Base-by-base conservation (phyloP, 2,888 invertebrate genomes). In the Drosophila emarginata region DNA sequence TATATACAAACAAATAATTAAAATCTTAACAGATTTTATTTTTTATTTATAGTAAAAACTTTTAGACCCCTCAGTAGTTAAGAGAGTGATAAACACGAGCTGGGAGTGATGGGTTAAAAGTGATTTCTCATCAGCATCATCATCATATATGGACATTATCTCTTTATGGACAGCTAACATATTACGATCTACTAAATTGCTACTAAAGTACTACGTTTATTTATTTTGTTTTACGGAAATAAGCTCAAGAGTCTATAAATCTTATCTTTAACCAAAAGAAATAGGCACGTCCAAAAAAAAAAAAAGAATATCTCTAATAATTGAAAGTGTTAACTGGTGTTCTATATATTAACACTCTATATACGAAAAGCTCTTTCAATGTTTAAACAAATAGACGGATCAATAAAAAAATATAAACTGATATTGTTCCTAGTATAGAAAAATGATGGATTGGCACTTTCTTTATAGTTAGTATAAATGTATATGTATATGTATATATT, bases 91-190 rank as follows among this genome's bases (percentile, higher is more conserved):
- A 45, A 23, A 52, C 23, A 15, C n/a, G 39, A 0, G 6, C 6
- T 26, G 26, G 37, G 61, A 9, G 1, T 32, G 23, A 23, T n/a
- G 32, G 51, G 70, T 62, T 70, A 21, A 14, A 54, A 50, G n/a
- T 9, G 15, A 45, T 45, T 45, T 45, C 14, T 45, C 45, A 32
- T 32, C 1, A 32, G 1, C 9, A 32, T 21, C 3, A 45, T 45
- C 45, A 45, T 45, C 5, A 26, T 26, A 26, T 26, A 6, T 4
- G 6, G 40, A 45, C 45, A 37, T 61, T 60, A 61, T 61, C 61
- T 9, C 50, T 1, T 61, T 12, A 28, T 11, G 15, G 37, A 15
- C 54, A 54, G 26, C 9, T 32, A 39, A 40, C 36, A 23, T 26
- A 52, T 69, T 56, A 69, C 52, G 18, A 11, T 12, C 21, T 21